These are phyloP conservation scores for Parnassius orleans DNA, from an alignment of 2,888 invertebrate species.

Conservation along the genomic window DNA sequence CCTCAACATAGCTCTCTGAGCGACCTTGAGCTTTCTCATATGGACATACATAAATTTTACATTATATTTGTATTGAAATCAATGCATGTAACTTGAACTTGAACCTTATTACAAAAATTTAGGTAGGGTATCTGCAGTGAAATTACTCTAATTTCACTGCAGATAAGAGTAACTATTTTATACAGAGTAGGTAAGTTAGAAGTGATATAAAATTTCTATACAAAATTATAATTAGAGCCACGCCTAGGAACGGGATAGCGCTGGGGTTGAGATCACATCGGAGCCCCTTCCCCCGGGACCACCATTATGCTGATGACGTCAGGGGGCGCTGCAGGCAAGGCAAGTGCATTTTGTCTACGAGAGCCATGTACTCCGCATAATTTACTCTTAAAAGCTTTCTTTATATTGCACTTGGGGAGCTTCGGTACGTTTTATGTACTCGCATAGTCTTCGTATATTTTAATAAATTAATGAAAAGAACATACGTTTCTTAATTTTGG, in stretches of 20 bases:
- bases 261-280: background rate
- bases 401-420: conserved; percentile 6
- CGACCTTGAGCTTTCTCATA: too few relatives aligned
- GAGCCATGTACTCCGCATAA: conserved; percentile 20
- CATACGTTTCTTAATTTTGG: too few relatives aligned
- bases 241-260: background rate
- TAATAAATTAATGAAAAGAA: too few relatives aligned
- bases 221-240: background rate
- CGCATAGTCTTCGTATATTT: conserved; percentile 3
- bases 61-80: too few relatives aligned
- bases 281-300: conserved; percentile 13
- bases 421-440: background rate
- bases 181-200: too few relatives aligned
- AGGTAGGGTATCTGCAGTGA: too few relatives aligned
- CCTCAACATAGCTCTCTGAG: too few relatives aligned
- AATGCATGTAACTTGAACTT: too few relatives aligned
- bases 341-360: conserved; percentile 14
- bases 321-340: conserved; percentile 14
- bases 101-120: too few relatives aligned
- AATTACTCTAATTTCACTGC: too few relatives aligned
- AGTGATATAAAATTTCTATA: conserved; percentile 1
- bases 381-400: conserved; percentile 20
- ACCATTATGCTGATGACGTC: conserved; percentile 22
- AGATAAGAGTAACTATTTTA: too few relatives aligned
- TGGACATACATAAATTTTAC: too few relatives aligned